Evolutionary conservation across 2,113 vertebrate species (phyloP), one percentile per base, ranked within the genome.

Genomic region (Scytalopus superciliaris): DNA sequence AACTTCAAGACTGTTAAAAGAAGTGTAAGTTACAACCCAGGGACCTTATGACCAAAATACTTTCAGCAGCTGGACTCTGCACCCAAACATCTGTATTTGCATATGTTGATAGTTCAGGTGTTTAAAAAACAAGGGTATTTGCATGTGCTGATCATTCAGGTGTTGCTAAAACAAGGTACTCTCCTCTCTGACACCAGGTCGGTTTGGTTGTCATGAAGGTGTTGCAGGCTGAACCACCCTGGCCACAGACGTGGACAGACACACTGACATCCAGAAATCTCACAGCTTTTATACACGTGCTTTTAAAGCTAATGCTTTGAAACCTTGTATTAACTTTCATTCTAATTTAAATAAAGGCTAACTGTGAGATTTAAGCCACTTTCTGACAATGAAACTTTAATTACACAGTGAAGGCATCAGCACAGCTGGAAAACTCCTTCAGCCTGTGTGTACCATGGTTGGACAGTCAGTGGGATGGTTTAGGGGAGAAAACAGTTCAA

Each of bases 361-460:
- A 13, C 44, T 7, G 25, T 35, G 66, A 75, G 63, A 77, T 45
- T 84, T 55, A 37, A 55, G 30, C 30, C 63, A 23, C 22, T 83
- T 91, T 37, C 59, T 84, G 93, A 67, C 91, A 75, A 78, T 62
- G 95, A 93, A 93, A 75, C 89, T 92, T 73, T 83, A 90, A 92
- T 56, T 60, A 77, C 69, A 49, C 7, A 84, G 87, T 2, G 1
- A n/a, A 83, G 82, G 83, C 86, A 88, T 45, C 19, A 69, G 91
- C 90, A 89, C 59, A 75, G 89, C 72, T 39, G 44, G 56, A 89
- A 86, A 84, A 60, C 63, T 47, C 68, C 68, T 60, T 33, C 55
- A 59, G 17, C 5, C 3, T 6, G 0, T 6, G 31, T 10, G 55
- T 2, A 9, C 23, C 59, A 5, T 42, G 15, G 56, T 83, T 42